Evolutionary conservation across 2,113 vertebrate genomes (phyloP).

Genomic region (Caranx melampygus): DNA sequence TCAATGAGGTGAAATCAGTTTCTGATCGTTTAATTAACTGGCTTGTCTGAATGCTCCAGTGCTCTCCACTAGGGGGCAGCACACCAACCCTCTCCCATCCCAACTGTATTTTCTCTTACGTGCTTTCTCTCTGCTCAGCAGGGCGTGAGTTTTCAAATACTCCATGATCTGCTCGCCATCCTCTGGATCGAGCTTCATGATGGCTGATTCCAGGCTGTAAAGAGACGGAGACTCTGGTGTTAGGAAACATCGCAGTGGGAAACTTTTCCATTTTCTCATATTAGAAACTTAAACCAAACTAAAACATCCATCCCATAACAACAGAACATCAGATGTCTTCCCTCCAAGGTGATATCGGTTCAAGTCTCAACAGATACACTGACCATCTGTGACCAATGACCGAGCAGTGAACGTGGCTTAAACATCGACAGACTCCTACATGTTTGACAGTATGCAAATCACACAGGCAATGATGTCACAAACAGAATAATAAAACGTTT

Average conservation of each 20-base stretch:
- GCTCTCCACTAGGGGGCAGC: background rate
- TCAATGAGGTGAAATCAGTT: too few species aligned
- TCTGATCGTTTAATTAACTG: background rate
- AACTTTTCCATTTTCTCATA: background rate
- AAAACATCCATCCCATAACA: too few species aligned
- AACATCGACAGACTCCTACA: background rate
- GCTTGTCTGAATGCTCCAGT: background rate
- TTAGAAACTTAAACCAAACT: background rate
- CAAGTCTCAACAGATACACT: background rate
- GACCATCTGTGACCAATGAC: background rate
- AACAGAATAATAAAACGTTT: conserved; percentile 2
- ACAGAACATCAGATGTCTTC: too few species aligned
- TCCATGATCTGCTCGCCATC: conserved; percentile 92
- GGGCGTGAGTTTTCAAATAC: conserved; percentile 91
- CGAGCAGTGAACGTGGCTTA: too few species aligned
- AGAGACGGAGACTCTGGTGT: background rate
- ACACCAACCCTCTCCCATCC: background rate
- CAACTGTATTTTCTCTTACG: conserved; percentile 74
- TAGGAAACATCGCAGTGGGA: too few species aligned
- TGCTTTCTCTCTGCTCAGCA: conserved; percentile 92
- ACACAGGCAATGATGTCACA: conserved; percentile 23
- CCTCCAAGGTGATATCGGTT: too few species aligned
- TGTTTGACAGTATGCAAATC: conserved; percentile 10
- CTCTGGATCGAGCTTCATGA: conserved; percentile 88
- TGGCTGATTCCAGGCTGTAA: conserved; percentile 35